Base-by-base conservation (phyloP, 2,888 invertebrate genomes). In the Dichetophora obliterata region DNA sequence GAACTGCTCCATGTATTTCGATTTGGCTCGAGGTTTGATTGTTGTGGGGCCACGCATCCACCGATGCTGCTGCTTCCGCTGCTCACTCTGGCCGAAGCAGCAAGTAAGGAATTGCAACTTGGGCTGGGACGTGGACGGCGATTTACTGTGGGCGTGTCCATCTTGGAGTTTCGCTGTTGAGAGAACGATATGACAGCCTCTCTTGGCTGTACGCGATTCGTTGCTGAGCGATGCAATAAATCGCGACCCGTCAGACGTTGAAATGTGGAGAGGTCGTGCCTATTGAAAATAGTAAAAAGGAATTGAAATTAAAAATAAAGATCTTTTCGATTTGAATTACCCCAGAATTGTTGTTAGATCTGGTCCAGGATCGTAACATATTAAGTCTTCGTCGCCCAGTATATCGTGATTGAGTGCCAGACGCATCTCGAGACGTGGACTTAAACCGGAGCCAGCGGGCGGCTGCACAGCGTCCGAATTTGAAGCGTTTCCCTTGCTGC, bases 1-100 rank as follows among this genome's bases (percentile, higher is more conserved):
- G 92, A 92, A 92, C 83, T 92, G 92, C 90, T 92, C 92, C 92
- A 92, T 91, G 91, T 92, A 92, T 90, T 92, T 87, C 82, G 89
- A 87, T 84, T 89, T 88, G 83, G 88, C 83, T 82, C 88, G 85
- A 82, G 88, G 85, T 82, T 86, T 82, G 74, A 74, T 16, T 84
- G 86, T 85, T 82, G 84, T 84, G 79, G 86, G 82, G 34, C 86
- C 81, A 68, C 86, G 82, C 82, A 86, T 82, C 76, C 75, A 78
- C 82, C 84, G 83, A 79, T 83, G 75, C 78, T 77, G 84, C 65
- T 84, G 81, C 37, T n/a, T n/a, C n/a, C 72, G 78, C 68, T 71
- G 75, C 72, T 50, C 16, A n/a, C 22, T 69, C 54, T 37, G 70
- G 68, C 77, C 74, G 65, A 65, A 74, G 24, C 74, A 66, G 66